Base-by-base conservation (phyloP, 2,797 vertebrate genomes). In the Paguma larvata region DNA sequence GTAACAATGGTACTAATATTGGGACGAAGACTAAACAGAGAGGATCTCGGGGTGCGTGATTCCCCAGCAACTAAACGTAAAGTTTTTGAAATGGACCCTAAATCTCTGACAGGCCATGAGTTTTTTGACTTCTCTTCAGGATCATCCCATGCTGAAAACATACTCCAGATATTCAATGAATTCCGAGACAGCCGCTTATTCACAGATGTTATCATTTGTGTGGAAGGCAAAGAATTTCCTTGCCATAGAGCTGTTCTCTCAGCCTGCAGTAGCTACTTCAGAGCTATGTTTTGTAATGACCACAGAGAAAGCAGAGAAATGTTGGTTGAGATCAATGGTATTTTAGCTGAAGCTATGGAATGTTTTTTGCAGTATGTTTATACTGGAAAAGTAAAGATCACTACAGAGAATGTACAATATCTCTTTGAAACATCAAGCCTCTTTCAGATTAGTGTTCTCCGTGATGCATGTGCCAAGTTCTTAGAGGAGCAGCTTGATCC, bases 261-360 rank as follows among this genome's bases (percentile, higher is more conserved):
- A 0, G 99, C 99, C 83, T 99, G 99, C 98, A 99, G 99, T 89
- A 99, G 99, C 98, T 99, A 99, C 98, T 99, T 99, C 98, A 99
- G 99, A 95, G 99, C 99, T 87, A 99, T 99, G 99, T 99, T 99
- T 98, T 99, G 99, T 98, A 99, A 99, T 0, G 99, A 99, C 97
- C 99, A 99, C 97, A 98, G 99, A 0, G 99, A 99, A 98, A 99
- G 99, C 98, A 98, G 99, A 0, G 99, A 99, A 98, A 99, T 99
- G 99, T 92, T 99, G 86, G 99, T 99, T 73, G 99, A 99, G 98
- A 99, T 99, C 99, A 99, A 99, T 0, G 99, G 99, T 95, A 99
- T 99, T 98, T 99, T 99, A 48, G 99, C 99, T 0, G 99, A 99
- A 97, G 99, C 99, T 14, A 99, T 99, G 99, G 99, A 99, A 98